phyloP scores from a whole-genome alignment of 2,888 invertebrate genomes.

The Opisthograptis luteolata region DNA sequence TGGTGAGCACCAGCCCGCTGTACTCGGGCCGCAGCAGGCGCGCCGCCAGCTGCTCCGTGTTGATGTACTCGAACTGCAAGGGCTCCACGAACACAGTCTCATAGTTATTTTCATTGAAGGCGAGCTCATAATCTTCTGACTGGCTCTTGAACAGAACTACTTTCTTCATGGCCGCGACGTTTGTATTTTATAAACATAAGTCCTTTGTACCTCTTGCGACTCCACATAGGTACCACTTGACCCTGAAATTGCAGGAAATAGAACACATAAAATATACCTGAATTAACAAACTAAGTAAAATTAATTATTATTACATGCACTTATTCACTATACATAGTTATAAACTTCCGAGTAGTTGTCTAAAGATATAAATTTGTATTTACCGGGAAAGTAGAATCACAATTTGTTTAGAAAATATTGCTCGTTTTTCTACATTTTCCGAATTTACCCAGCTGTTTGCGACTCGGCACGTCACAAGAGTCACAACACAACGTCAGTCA shows the following conservation, averaged over 20 bases:
- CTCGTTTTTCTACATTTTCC: no score
- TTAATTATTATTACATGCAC: no score
- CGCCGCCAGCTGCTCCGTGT: slow-evolving; percentile 49
- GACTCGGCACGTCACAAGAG: no score
- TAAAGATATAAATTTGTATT: no score
- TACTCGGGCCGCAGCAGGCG: slow-evolving; percentile 54
- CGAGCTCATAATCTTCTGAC: slow-evolving; percentile 70
- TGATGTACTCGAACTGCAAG: slow-evolving; percentile 61
- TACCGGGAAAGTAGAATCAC: not conserved
- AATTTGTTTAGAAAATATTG: not conserved
- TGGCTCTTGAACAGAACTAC: slow-evolving; percentile 70
- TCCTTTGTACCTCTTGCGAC: slow-evolving; percentile 23
- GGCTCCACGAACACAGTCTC: slow-evolving; percentile 71
- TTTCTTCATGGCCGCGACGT: slow-evolving; percentile 61
- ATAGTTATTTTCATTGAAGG: slow-evolving; percentile 59
- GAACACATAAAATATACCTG: slow-evolving; percentile 2
- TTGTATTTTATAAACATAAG: slow-evolving; percentile 31
- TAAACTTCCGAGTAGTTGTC: no score
- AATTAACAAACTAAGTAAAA: no score
- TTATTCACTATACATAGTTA: no score
- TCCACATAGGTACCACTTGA: slow-evolving; percentile 40
- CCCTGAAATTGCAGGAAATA: slow-evolving; percentile 62
- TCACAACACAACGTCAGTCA: no score
- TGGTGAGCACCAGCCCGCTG: slow-evolving; percentile 66
- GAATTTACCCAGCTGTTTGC: no score